phyloP scores from a whole-genome alignment of 92 coral and sea anemone genomes.

The Heteractis magnifica region DNA sequence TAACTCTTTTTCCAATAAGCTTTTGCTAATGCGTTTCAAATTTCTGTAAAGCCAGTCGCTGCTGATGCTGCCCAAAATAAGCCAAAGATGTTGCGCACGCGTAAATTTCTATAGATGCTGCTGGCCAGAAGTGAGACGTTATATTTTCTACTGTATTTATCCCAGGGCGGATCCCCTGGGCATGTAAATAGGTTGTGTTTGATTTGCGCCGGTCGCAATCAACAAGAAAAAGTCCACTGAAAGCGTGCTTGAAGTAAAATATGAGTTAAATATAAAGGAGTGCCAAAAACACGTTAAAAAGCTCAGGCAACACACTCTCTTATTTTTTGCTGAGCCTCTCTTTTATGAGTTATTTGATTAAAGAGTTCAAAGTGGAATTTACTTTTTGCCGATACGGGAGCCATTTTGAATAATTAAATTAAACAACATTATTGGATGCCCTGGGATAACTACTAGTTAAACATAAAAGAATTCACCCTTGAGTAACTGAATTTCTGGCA shows the following conservation, averaged over 20 bases:
- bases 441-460: too few species aligned
- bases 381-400: too few species aligned
- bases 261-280: too few species aligned
- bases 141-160: slow-evolving; percentile 28
- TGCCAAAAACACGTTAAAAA: too few species aligned
- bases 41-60: background rate
- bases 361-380: too few species aligned
- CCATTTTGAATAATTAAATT: too few species aligned
- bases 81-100: slow-evolving; percentile 21
- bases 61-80: background rate
- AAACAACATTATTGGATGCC: too few species aligned
- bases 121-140: slow-evolving; percentile 5
- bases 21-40: background rate
- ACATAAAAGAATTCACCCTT: too few species aligned
- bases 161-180: slow-evolving; percentile 16
- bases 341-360: too few species aligned
- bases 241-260: background rate
- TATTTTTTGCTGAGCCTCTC: too few species aligned
- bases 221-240: background rate
- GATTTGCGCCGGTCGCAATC: slow-evolving; percentile 22
- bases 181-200: slow-evolving; percentile 21
- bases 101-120: background rate
- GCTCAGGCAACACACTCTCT: too few species aligned
- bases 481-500: too few species aligned
- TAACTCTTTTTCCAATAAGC: background rate